These are phyloP conservation scores for Phalacrocorax brasilianus DNA, from an alignment of 2,113 vertebrate genomes.

Conservation along the genomic window DNA sequence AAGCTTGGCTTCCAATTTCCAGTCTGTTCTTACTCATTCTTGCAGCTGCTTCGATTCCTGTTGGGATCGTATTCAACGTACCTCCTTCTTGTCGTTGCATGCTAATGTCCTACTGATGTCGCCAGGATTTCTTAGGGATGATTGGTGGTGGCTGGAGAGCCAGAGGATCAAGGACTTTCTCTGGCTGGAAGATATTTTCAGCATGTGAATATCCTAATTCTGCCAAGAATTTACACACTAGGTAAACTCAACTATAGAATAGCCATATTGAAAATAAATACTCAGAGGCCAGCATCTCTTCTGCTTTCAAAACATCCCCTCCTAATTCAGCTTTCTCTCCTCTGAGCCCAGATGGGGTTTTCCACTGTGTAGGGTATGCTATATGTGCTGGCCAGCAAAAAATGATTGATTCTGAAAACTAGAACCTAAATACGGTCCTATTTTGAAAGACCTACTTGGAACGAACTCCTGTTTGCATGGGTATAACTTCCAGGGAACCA, in stretches of 20 bases:
- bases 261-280: background rate
- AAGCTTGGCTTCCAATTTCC: background rate
- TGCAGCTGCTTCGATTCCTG: background rate
- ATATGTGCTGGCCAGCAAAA: background rate
- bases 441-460: background rate
- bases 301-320: background rate
- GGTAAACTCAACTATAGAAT: background rate
- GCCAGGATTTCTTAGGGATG: slow-evolving; percentile 68
- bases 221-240: background rate
- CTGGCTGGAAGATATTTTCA: slow-evolving; percentile 61
- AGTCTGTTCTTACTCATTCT: background rate
- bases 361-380: background rate
- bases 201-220: background rate
- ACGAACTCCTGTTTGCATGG: background rate
- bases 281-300: background rate
- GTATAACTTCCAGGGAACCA: background rate
- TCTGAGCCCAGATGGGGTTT: background rate
- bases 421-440: background rate
- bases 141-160: slow-evolving; percentile 58
- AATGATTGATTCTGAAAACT: background rate
- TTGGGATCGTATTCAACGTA: background rate
- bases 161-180: slow-evolving; percentile 36
- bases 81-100: background rate
- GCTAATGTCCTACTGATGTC: background rate
- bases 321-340: background rate